phyloP scores from a whole-genome alignment of 2,888 invertebrate species.

The Mesopsocus fuscifrons region DNA sequence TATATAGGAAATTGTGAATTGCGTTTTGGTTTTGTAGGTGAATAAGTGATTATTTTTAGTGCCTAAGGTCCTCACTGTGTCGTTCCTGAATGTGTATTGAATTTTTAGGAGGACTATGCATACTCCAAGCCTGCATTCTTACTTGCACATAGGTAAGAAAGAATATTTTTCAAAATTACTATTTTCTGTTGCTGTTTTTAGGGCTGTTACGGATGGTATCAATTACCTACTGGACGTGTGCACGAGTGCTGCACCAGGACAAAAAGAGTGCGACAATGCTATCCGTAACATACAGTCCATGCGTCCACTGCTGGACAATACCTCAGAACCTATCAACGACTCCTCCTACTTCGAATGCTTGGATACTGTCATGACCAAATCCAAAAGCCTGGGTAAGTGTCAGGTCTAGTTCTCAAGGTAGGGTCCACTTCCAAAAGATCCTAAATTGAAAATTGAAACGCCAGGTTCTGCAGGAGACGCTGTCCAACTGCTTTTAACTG shows the following conservation, averaged over 20 bases:
- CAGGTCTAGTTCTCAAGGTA: constrained; percentile 17
- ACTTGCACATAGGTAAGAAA: no score
- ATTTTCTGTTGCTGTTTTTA: no score
- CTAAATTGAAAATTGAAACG: constrained; percentile 4
- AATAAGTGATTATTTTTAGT: no score
- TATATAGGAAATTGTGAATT: no score
- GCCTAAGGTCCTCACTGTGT: no score
- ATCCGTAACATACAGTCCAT: constrained; percentile 78
- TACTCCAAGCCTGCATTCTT: no score
- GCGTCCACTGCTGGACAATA: constrained; percentile 62
- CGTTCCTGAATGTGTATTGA: no score
- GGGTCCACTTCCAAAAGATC: background rate
- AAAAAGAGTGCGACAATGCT: constrained; percentile 92
- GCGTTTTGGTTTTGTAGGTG: no score
- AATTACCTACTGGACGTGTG: constrained; percentile 76
- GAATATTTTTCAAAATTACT: no score
- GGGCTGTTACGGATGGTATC: constrained; percentile 82
- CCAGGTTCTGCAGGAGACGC: no score
- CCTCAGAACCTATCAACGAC: constrained; percentile 73
- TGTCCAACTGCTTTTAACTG: constrained; percentile 7
- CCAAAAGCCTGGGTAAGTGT: constrained; percentile 55
- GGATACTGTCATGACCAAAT: constrained; percentile 75
- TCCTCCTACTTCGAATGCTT: constrained; percentile 85
- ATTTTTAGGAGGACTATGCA: no score
- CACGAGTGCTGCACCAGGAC: constrained; percentile 81